Percentiles rank a stretch among this genome's conserved stretches.
Evolutionary conservation across 2,113 vertebrate genomes (phyloP).

Genomic region (Python bivittatus): DNA sequence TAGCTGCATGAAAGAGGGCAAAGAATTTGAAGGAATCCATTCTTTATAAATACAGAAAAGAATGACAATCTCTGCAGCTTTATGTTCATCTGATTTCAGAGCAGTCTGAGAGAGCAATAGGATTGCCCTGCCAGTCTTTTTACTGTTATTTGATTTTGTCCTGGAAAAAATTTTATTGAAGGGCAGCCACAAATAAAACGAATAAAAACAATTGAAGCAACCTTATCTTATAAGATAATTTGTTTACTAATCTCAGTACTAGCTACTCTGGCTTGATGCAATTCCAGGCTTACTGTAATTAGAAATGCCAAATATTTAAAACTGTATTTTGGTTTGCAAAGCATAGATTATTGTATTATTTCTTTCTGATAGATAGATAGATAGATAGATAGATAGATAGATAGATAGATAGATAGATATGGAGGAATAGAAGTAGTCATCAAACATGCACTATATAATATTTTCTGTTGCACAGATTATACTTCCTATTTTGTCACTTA

Average conservation of each 20-base stretch:
- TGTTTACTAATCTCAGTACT: background rate
- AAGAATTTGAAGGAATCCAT: background rate
- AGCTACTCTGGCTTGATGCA: background rate
- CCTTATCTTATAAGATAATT: background rate
- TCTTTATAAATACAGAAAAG: background rate
- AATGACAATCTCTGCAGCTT: background rate
- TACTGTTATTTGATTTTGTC: background rate
- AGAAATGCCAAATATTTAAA: background rate
- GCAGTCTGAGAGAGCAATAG: background rate
- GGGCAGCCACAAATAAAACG: background rate
- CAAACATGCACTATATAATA: too few species aligned
- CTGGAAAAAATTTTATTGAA: background rate
- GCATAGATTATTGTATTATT: background rate
- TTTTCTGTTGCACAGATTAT: background rate
- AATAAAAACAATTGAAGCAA: background rate
- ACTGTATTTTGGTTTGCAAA: background rate
- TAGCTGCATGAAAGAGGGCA: too few species aligned
- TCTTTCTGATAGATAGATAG: too few species aligned
- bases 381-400: too few species aligned
- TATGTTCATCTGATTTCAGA: background rate
- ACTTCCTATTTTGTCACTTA: background rate
- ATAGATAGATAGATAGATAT: too few species aligned
- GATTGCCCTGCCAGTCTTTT: background rate
- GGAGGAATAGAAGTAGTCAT: background rate
- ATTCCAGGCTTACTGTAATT: background rate